Evolutionary conservation across 92 coral and sea anemone species (phyloP), one percentile per base, ranked within the genome.

Genomic region (Porites divaricata): DNA sequence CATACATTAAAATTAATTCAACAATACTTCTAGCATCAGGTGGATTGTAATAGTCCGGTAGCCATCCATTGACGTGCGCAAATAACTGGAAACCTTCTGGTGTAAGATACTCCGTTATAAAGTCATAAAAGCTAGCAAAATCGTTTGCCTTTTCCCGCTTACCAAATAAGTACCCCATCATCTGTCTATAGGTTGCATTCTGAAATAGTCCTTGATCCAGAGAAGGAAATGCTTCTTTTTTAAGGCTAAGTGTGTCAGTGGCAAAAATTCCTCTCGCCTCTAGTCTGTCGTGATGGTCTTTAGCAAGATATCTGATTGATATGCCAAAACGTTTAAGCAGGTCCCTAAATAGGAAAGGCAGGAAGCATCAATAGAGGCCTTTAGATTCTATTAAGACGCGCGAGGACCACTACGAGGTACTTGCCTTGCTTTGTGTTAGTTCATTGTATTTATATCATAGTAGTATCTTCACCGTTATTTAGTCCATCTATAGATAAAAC

Each of bases 221-320:
- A 0, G 73, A 45, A 3, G 84, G 67, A 24, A 67, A 80, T 7
- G 75, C 75, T 66, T 68, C 24, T 22, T 53, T 5, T 50, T 80
- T 67, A 6, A 80, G 61, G 1, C 45, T 19, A 0, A 10, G 59
- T 11, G 8, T 15, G 67, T 68, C 65, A 1, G 67, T 80, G 24
- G 85, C 68, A 65, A 80, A 80, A 20, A 69, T 9, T 4, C 85
- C 76, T 24, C 85, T 9, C 9, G 85, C 75, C 21, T 80, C 85
- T 25, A 80, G 12, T 51, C 85, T 68, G 28, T 80, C 67, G 15
- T 26, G 24, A 65, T 41, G 63, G 58, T 26, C 24, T 65, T 78
- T 78, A 45, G 83, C 21, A 6, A 78, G 73, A 4, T 50, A 65
- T 14, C 22, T 66, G 83, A 24, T 21, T 63, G 83, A 64, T 6